Evolutionary conservation across 92 coral and sea anemone species (phyloP).

Genomic region (Chrysogorgia sp.): DNA sequence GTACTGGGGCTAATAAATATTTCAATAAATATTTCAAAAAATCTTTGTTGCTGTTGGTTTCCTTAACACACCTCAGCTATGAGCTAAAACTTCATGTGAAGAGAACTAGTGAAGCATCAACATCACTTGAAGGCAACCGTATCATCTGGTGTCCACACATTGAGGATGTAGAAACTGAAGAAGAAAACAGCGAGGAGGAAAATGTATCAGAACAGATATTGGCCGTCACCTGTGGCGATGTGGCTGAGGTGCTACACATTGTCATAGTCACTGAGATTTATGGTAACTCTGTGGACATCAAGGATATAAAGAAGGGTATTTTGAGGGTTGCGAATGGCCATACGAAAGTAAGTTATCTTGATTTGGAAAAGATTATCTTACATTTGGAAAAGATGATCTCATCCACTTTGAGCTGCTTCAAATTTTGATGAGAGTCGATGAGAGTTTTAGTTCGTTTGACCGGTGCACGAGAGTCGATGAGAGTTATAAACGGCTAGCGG

Average conservation of each 20-base stretch:
- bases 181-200: slow-evolving; percentile 26
- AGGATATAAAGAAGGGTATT: slow-evolving; percentile 41
- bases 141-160: slow-evolving; percentile 89
- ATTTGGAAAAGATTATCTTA: not conserved
- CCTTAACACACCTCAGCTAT: slow-evolving; percentile 59
- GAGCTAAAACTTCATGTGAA: slow-evolving; percentile 76
- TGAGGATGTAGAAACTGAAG: slow-evolving; percentile 65
- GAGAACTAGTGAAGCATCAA: slow-evolving; percentile 44
- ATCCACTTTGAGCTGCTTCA: no score
- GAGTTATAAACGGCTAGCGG: no score
- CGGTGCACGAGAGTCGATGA: no score
- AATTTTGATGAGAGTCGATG: no score
- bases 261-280: slow-evolving; percentile 61
- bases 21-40: not conserved
- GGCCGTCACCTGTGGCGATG: slow-evolving; percentile 11
- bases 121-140: slow-evolving; percentile 70
- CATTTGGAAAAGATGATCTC: not conserved
- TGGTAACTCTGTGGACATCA: slow-evolving; percentile 68
- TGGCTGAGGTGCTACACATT: slow-evolving; percentile 80
- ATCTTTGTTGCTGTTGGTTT: slow-evolving; percentile 6
- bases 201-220: slow-evolving; percentile 33
- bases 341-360: slow-evolving; percentile 62
- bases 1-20: not conserved
- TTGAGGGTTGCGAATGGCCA: slow-evolving; percentile 60
- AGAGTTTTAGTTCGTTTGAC: no score